A percentile compares a stretch with the other conserved stretches of the same genome.
Evolutionary conservation across 2,113 vertebrate species (phyloP).

Genomic region (Danionella cerebrum): DNA sequence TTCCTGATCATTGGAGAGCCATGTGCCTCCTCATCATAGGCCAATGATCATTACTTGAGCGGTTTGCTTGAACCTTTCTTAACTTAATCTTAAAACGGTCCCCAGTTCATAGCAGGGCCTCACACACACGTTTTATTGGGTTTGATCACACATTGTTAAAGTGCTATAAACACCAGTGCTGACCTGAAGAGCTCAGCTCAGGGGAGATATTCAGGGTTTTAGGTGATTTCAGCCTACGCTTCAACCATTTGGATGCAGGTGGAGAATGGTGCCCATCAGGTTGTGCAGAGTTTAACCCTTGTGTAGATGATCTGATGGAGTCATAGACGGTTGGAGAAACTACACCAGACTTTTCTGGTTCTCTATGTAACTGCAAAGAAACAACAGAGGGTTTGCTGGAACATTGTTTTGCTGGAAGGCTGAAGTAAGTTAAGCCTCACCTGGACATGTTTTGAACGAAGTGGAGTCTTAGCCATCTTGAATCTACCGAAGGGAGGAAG

Average conservation of each 20-base stretch:
- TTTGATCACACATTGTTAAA: too few species aligned
- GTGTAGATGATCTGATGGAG: not conserved
- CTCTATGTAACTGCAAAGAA: not conserved
- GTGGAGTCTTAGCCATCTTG: not conserved
- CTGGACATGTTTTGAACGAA: not conserved
- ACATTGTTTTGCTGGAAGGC: not conserved
- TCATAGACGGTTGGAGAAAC: not conserved
- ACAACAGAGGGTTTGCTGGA: not conserved
- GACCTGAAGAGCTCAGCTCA: constrained; percentile 4
- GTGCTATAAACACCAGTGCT: not conserved
- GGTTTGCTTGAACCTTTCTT: too few species aligned
- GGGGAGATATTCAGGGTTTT: not conserved
- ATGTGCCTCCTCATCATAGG: too few species aligned
- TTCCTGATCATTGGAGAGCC: too few species aligned
- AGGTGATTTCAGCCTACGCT: not conserved
- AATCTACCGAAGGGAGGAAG: not conserved
- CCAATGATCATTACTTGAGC: too few species aligned
- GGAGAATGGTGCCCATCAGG: not conserved
- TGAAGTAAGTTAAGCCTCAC: too few species aligned
- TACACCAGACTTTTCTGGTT: not conserved
- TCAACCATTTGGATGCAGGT: not conserved
- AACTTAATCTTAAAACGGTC: too few species aligned
- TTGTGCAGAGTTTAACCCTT: not conserved
- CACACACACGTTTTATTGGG: too few species aligned
- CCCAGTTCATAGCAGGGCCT: too few species aligned